Base-by-base conservation (phyloP, 92 coral and sea anemone genomes). In the Heliopora coerulea region DNA sequence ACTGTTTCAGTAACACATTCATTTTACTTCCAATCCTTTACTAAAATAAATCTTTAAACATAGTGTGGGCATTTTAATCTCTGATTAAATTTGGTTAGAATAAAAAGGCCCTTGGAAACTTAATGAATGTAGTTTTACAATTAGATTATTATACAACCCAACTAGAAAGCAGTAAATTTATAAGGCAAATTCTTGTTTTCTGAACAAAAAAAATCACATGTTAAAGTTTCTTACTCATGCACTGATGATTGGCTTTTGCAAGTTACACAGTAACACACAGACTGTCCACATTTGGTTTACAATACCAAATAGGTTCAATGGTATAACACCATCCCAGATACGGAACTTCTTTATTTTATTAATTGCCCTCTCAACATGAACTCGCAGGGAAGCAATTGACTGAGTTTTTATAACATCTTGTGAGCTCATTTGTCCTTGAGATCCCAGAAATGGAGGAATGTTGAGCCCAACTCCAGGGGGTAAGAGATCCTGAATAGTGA, bases 221-320 rank as follows among this genome's bases (percentile, higher is more conserved):
- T n/a, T n/a, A n/a, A n/a, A n/a, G n/a, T n/a, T n/a, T n/a, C n/a
- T n/a, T n/a, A n/a, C n/a, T n/a, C n/a, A n/a, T n/a, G n/a, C n/a
- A n/a, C n/a, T n/a, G n/a, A 65, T 65, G 2, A 65, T 37, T 35
- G 72, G 48, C 35, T 19, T 25, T 15, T 23, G 17, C 12, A 56
- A 48, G 23, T 49, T 49, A 30, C 76, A 56, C 40, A 79, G 60
- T n/a, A 79, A 65, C 54, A 79, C 69, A 13, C 42, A 59, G 28
- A 84, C 88, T 59, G 83, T 85, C 79, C 85, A 85, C 62, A 85
- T 37, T 56, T 80, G 85, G 54, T 85, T 85, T 23, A 85, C 68
- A 23, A 85, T 74, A 29, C 88, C 88, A 57, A 65, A 83, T 39
- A 85, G 28, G 25, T 70, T 62, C 3, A 85, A 75, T 48, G 88